phyloP scores from a whole-genome alignment of 2,888 invertebrate species.

The Drosophila pseudotalamancana region DNA sequence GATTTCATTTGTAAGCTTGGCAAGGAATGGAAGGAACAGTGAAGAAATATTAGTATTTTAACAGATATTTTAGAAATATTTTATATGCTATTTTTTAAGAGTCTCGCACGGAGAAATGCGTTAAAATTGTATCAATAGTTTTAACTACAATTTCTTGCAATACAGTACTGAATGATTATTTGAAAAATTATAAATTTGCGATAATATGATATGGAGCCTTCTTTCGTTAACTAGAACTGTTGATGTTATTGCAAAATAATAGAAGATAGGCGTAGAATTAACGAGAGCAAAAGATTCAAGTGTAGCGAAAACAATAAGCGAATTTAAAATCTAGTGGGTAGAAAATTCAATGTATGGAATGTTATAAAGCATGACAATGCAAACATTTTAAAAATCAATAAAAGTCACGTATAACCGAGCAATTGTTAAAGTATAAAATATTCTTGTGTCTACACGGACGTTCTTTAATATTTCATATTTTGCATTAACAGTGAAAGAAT shows the following conservation, averaged over 20 bases:
- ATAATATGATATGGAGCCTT: conserved; percentile 6
- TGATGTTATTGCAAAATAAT: conserved; percentile 77
- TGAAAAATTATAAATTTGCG: conserved; percentile 29
- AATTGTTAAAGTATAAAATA: conserved; percentile 3
- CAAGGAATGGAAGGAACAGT: neutral
- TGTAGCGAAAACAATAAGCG: conserved; percentile 54
- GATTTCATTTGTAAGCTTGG: conserved; percentile 54
- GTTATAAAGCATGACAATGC: conserved; percentile 32
- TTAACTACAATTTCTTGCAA: conserved; percentile 48
- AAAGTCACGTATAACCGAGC: conserved; percentile 30
- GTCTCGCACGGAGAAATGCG: conserved; percentile 47
- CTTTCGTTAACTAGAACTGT: conserved; percentile 63
- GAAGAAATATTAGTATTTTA: conserved; percentile 42
- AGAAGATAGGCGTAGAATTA: conserved; percentile 57
- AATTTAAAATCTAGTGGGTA: conserved; percentile 62
- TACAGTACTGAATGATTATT: conserved; percentile 54
- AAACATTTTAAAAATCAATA: conserved; percentile 46
- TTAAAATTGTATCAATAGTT: conserved; percentile 65
- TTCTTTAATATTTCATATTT: neutral
- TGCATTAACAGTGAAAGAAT: neutral
- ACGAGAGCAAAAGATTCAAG: conserved; percentile 31
- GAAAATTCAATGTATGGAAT: conserved; percentile 43
- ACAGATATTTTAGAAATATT: conserved; percentile 52
- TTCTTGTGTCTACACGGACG: neutral
- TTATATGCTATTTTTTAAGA: conserved; percentile 60